These are phyloP conservation scores for Heliconius erato DNA, from an alignment of 2,888 invertebrate genomes.

Conservation along the genomic window DNA sequence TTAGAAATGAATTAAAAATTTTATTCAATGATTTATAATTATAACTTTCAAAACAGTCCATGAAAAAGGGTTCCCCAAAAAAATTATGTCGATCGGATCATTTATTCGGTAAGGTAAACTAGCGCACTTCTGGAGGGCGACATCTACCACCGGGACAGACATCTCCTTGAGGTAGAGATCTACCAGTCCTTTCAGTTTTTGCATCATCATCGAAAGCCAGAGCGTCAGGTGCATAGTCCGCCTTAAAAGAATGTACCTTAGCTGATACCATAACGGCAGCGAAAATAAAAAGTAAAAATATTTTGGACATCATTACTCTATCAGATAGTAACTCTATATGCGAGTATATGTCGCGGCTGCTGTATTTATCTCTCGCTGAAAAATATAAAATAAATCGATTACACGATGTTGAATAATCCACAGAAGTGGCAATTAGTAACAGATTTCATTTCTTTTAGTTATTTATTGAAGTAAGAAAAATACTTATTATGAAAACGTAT, in stretches of 20 bases:
- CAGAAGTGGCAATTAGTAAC: background rate
- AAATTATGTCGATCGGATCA: too few relatives aligned
- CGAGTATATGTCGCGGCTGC: background rate
- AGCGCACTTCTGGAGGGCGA: too few relatives aligned
- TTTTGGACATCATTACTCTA: background rate
- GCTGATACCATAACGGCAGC: background rate
- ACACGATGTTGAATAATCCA: background rate
- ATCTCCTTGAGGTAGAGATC: background rate
- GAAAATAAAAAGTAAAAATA: background rate
- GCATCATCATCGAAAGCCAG: constrained; percentile 1
- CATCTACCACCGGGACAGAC: too few relatives aligned
- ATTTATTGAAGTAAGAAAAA: too few relatives aligned
- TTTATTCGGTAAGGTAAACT: too few relatives aligned
- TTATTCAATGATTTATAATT: too few relatives aligned
- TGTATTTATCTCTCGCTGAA: background rate
- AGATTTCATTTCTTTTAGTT: too few relatives aligned
- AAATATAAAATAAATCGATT: background rate
- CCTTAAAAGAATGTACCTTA: background rate
- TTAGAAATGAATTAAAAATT: too few relatives aligned
- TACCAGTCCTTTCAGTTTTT: background rate
- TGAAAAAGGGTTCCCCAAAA: too few relatives aligned
- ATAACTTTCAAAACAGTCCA: too few relatives aligned
- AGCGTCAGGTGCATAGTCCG: background rate
- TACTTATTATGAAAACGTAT: too few relatives aligned
- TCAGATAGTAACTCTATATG: background rate